These are phyloP conservation scores for Pectinophora gossypiella DNA, from an alignment of 1,140 invertebrate species.

Conservation along the genomic window DNA sequence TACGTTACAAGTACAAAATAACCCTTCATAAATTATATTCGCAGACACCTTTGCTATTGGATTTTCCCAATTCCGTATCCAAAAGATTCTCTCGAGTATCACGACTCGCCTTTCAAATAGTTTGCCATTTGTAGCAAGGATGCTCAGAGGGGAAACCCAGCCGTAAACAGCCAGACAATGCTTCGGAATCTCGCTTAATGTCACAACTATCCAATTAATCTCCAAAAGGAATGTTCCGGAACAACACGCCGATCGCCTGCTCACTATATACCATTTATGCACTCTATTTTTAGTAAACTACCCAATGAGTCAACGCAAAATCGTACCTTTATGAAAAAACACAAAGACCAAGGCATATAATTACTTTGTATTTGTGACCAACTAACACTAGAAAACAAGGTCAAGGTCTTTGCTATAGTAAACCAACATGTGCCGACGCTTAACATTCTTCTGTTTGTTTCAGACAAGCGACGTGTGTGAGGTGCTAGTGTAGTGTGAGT, in stretches of 20 bases:
- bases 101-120: slow-evolving; percentile 66
- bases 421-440: background rate
- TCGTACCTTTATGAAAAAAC: background rate
- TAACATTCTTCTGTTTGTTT: slow-evolving; percentile 28
- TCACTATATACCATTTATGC: no score
- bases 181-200: background rate
- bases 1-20: no score
- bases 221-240: no score
- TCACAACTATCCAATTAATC: background rate
- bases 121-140: slow-evolving; percentile 64
- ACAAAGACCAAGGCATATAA: background rate
- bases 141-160: slow-evolving; percentile 56
- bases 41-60: slow-evolving; percentile 24
- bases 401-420: background rate
- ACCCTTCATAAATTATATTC: no score
- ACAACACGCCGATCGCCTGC: no score
- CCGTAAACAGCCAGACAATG: slow-evolving; percentile 29
- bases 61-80: slow-evolving; percentile 48
- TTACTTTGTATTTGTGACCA: background rate
- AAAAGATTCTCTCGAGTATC: slow-evolving; percentile 43
- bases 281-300: no score
- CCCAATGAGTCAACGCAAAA: no score
- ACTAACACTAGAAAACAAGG: background rate
- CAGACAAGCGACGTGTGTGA: slow-evolving; percentile 29
- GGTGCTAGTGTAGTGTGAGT: slow-evolving; percentile 37